Percentiles rank a stretch among this genome's conserved stretches.
Conservation (phyloP, 2,888 invertebrate species). For the Caenorhabditis sp. region DNA sequence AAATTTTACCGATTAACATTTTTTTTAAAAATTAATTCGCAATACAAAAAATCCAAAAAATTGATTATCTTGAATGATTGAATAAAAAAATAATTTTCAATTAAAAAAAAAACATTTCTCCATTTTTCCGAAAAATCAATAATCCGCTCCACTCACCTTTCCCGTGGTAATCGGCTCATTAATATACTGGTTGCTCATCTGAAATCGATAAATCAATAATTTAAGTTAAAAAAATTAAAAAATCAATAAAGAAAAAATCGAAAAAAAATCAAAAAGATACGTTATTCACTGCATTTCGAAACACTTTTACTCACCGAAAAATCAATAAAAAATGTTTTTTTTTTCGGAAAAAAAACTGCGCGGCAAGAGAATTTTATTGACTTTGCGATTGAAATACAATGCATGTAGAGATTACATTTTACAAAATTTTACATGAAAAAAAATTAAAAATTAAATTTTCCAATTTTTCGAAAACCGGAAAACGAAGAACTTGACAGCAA, state of each 20-base stretch:
- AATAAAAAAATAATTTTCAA: background rate
- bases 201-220: background rate
- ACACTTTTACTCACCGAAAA: background rate
- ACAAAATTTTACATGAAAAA: slow-evolving; percentile 2
- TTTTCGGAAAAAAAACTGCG: too few relatives aligned
- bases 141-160: slow-evolving; percentile 88
- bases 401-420: too few relatives aligned
- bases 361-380: background rate
- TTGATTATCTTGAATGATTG: too few relatives aligned
- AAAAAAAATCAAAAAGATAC: background rate
- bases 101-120: background rate
- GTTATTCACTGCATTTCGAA: background rate
- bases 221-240: slow-evolving; percentile 9
- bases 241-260: background rate
- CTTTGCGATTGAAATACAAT: background rate
- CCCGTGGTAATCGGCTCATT: slow-evolving; percentile 96
- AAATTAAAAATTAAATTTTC: too few relatives aligned
- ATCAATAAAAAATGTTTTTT: too few relatives aligned
- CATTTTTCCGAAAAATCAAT: background rate
- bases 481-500: too few relatives aligned
- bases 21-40: too few relatives aligned
- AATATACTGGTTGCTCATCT: slow-evolving; percentile 98
- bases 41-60: too few relatives aligned
- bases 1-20: too few relatives aligned
- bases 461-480: too few relatives aligned